These are phyloP conservation scores for Prolemur simus DNA, from an alignment of 2,113 vertebrate species.

Conservation along the genomic window DNA sequence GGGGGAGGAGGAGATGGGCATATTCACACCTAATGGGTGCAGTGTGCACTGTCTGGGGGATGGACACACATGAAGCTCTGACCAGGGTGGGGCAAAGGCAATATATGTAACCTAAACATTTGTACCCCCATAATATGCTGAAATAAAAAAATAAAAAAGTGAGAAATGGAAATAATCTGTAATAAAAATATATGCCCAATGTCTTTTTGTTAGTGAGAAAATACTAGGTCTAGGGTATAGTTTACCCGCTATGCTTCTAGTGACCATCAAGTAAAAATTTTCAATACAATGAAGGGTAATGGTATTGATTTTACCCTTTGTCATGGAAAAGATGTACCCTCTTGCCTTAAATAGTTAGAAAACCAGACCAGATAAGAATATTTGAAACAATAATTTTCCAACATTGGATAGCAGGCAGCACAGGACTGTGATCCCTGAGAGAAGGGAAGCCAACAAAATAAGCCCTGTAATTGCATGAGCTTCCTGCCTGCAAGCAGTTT, in stretches of 20 bases:
- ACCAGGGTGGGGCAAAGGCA: too few species aligned
- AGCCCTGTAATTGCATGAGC: background rate
- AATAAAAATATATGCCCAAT: background rate
- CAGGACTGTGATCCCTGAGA: background rate
- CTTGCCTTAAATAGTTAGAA: background rate
- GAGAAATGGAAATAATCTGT: background rate
- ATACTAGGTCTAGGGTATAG: background rate
- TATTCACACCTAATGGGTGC: too few species aligned
- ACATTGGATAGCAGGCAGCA: background rate
- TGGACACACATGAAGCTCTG: too few species aligned
- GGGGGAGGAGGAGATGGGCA: too few species aligned
- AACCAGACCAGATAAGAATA: background rate
- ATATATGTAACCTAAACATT: too few species aligned
- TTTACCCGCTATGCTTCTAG: background rate
- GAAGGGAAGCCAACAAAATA: background rate
- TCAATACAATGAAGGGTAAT: background rate
- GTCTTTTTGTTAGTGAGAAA: background rate
- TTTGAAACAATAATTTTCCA: background rate
- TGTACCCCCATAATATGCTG: too few species aligned
- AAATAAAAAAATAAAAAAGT: background rate
- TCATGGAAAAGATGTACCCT: background rate
- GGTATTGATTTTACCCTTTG: background rate
- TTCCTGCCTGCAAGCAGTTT: background rate
- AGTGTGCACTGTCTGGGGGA: too few species aligned
- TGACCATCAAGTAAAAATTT: background rate